Evolutionary conservation across 2,797 vertebrate species (phyloP).

Genomic region (Cygnus olor): DNA sequence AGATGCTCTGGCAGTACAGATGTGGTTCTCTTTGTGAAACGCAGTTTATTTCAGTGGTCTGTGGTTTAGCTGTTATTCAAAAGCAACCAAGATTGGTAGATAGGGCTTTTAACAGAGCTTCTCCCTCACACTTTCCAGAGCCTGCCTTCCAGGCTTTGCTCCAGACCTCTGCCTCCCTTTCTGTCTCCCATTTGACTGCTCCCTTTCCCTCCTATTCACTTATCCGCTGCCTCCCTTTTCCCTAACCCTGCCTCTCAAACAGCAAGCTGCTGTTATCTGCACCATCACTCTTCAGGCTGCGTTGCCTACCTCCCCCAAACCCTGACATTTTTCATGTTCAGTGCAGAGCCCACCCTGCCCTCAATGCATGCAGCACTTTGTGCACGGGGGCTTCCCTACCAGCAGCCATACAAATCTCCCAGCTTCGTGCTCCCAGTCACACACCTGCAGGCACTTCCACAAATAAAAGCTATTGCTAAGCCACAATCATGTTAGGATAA

Average conservation of each 20-base stretch:
- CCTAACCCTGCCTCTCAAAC: background rate
- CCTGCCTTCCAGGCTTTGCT: slow-evolving; percentile 50
- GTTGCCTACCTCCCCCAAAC: background rate
- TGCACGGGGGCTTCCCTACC: background rate
- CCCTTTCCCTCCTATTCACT: slow-evolving; percentile 7
- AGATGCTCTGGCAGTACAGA: slow-evolving; percentile 53
- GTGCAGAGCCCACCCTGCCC: background rate
- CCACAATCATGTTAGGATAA: slow-evolving; percentile 44
- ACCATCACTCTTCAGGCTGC: background rate
- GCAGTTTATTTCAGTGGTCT: slow-evolving; percentile 66
- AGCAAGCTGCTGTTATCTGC: background rate
- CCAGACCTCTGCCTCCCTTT: slow-evolving; percentile 35
- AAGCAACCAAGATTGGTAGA: slow-evolving; percentile 63
- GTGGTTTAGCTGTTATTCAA: slow-evolving; percentile 68
- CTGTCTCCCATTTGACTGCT: slow-evolving; percentile 6
- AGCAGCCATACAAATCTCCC: background rate
- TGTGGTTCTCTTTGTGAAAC: slow-evolving; percentile 49
- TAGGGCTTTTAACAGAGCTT: slow-evolving; percentile 58
- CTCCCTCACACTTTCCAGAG: slow-evolving; percentile 42
- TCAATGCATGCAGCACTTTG: accelerated
- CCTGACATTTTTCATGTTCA: background rate
- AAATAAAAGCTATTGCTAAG: slow-evolving; percentile 66
- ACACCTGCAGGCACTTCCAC: slow-evolving; percentile 50
- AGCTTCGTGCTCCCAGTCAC: background rate
- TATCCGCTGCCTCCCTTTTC: background rate